Evolutionary conservation across 1,140 invertebrate species (phyloP).

Genomic region (Papilio xuthus): DNA sequence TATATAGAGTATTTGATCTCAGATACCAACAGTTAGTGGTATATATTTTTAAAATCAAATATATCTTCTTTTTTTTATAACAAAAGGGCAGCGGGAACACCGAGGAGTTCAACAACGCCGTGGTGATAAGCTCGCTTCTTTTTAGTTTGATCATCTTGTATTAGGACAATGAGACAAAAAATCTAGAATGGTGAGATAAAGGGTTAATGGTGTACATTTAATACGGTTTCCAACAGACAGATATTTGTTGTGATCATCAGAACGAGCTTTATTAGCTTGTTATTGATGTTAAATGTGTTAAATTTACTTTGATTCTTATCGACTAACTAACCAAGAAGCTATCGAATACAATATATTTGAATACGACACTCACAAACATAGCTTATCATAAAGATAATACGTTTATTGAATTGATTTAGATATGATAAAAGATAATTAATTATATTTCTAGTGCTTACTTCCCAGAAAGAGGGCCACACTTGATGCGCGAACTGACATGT

Average conservation of each 20-base stretch:
- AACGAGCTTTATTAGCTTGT: background rate
- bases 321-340: background rate
- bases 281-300: background rate
- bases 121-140: too few species aligned
- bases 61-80: too few species aligned
- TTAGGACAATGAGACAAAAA: background rate
- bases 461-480: conserved; percentile 3
- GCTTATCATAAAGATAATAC: conserved; percentile 40
- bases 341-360: conserved; percentile 4
- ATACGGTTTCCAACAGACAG: background rate
- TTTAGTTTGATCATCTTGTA: background rate
- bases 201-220: too few species aligned
- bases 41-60: background rate
- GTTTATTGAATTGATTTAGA: conserved; percentile 41
- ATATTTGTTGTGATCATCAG: background rate
- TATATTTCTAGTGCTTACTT: conserved; percentile 37
- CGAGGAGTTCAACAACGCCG: too few species aligned
- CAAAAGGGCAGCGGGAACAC: too few species aligned
- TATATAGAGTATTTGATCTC: too few species aligned
- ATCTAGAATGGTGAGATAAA: background rate
- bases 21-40: too few species aligned
- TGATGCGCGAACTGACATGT: conserved; percentile 28
- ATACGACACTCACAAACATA: conserved; percentile 5
- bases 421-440: conserved; percentile 45
- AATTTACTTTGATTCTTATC: background rate